phyloP scores from a whole-genome alignment of 2,113 vertebrate species.

The Cephalopholis sonnerati region DNA sequence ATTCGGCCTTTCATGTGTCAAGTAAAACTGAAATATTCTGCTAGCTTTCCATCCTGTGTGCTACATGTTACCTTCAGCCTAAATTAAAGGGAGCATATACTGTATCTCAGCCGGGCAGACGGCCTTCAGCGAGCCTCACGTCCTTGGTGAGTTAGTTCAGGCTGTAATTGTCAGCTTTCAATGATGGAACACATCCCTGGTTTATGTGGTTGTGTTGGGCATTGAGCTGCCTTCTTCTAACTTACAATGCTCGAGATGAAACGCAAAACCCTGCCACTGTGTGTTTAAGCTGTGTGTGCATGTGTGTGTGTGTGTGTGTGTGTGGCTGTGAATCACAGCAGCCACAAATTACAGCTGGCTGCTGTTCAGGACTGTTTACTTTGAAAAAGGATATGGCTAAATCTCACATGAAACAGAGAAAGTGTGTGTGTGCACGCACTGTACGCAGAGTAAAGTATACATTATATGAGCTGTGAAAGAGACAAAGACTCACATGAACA shows the following conservation, averaged over 20 bases:
- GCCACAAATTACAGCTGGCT: conserved; percentile 62
- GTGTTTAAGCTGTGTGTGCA: conserved; percentile 35
- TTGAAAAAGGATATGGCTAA: conserved; percentile 46
- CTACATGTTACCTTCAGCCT: conserved; percentile 22
- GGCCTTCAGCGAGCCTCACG: conserved; percentile 38
- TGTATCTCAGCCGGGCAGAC: conserved; percentile 42
- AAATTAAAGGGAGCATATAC: conserved; percentile 45
- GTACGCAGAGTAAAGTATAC: not conserved
- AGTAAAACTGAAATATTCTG: conserved; percentile 10
- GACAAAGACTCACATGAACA: not conserved
- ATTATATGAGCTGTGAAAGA: conserved; percentile 3
- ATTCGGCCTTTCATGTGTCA: conserved; percentile 21
- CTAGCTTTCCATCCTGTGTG: not conserved
- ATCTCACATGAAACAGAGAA: conserved; percentile 27
- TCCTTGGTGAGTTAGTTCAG: conserved; percentile 61
- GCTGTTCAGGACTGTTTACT: conserved; percentile 63
- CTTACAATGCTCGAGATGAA: conserved; percentile 44
- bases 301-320: not conserved
- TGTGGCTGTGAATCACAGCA: conserved; percentile 43
- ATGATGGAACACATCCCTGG: conserved; percentile 60
- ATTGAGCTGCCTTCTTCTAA: conserved; percentile 45
- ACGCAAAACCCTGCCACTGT: conserved; percentile 48
- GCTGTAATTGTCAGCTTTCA: conserved; percentile 61
- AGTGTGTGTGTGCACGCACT: not conserved
- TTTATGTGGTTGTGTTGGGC: conserved; percentile 67